Base-by-base conservation (phyloP, 2,113 vertebrate species). In the Casuarius casuarius region DNA sequence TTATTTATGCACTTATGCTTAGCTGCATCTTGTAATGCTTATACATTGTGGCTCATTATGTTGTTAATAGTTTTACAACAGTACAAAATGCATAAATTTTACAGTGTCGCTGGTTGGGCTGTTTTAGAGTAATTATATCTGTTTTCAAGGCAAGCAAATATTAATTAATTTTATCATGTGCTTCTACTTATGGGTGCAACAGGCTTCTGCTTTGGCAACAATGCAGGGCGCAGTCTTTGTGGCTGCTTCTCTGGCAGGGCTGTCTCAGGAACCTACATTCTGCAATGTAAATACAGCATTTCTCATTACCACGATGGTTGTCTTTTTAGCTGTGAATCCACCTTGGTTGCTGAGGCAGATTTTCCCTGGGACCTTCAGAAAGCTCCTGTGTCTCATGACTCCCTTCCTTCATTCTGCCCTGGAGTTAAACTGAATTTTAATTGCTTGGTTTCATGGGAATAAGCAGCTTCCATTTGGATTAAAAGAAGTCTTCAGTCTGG, bases 401-500 rank as follows among this genome's bases (percentile, higher is more conserved):
- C 8, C 33, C 10, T 68, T 76, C 33, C 20, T 92, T 84, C 33
- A 49, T 83, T 85, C 66, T 91, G 35, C 82, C 84, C 58, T 28
- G 33, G 13, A 35, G 66, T 94, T 85, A 90, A 85, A 96, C 84
- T 85, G 4, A 82, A 93, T 82, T 87, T 87, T 65, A 84, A 92
- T 91, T 85, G 18, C 5, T 91, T 95, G 84, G 15, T 92, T 87
- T 92, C 87, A 38, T 26, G 40, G 18, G 44, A 96, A 71, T 70
- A 66, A 71, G n/a, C 59, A 91, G 12, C 38, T 62, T 93, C 66
- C 33, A 52, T 92, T 71, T 63, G n/a, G 21, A 46, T 81, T 87
- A 85, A 83, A 89, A 79, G 14, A 84, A 86, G 8, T 42, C 44
- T 90, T 70, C 40, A 70, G 58, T 83, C 65, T 93, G 63, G 40